Evolutionary conservation across 2,113 vertebrate species (phyloP), one percentile per base, ranked within the genome.

Genomic region (Lepus europaeus): DNA sequence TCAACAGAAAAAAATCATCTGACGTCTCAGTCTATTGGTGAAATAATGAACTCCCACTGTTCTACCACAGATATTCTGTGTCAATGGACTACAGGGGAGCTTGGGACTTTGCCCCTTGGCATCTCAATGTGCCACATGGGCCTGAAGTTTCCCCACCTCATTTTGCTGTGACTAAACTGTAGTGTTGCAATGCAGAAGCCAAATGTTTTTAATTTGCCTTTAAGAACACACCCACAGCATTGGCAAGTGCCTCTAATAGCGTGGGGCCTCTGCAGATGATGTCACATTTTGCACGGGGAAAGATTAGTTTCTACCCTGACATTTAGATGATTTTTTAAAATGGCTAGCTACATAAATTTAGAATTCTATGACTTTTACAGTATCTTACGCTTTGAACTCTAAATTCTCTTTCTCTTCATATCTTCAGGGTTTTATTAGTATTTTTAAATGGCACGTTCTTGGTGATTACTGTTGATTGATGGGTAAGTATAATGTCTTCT

Each of bases 301-400:
- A 96, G 66, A 68, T n/a, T 79, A 51, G 5, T 89, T 81, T 92
- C 85, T 92, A 56, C 23, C 31, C 20, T 96, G 86, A 94, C 87
- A 94, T 93, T 93, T 87, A 77, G 84, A 90, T 27, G 29, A 86
- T 20, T 95, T 93, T 77, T 81, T 9, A n/a, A 73, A 95, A 81
- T 72, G 36, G 53, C 77, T 90, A 61, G 25, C 78, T 68, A 39
- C 31, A 70, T 91, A 84, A 70, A 94, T 94, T 92, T 88, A 92
- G 85, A 68, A 86, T 64, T 81, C 29, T 92, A 59, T 53, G 76
- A 83, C 49, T 93, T 73, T 64, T 69, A 93, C 20, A 2, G 4
- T 53, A n/a, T 92, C 51, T 49, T 78, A 56, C 9, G 19, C 19
- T 53, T 80, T 91, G 36, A 87, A 91, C 45, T 77, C 5, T 45